A percentile compares a stretch with the other conserved stretches of the same genome.
Evolutionary conservation across 1,140 invertebrate genomes (phyloP).

Genomic region (Potamilus streckersoni): DNA sequence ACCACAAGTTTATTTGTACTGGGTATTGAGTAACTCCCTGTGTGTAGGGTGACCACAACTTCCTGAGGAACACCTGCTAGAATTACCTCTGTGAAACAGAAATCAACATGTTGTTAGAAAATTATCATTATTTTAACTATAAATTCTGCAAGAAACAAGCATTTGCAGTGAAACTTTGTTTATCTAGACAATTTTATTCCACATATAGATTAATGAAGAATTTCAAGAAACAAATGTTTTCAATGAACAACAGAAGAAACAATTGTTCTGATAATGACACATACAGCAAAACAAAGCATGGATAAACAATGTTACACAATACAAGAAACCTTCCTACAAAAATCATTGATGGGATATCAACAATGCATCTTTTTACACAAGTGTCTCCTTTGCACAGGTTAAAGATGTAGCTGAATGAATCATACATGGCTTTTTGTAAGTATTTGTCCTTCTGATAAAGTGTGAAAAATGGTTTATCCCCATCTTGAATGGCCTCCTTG

Average conservation of each 20-base stretch:
- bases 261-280: slow-evolving; percentile 5
- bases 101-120: background rate
- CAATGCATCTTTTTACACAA: too few relatives aligned
- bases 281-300: too few relatives aligned
- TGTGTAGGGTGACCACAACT: slow-evolving; percentile 66
- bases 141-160: background rate
- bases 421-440: too few relatives aligned
- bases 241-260: background rate
- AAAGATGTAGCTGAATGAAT: too few relatives aligned
- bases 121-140: background rate
- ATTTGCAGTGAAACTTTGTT: background rate
- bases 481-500: too few relatives aligned
- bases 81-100: slow-evolving; percentile 48
- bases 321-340: too few relatives aligned
- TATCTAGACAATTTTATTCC: slow-evolving; percentile 1
- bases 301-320: too few relatives aligned
- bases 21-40: slow-evolving; percentile 69
- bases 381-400: too few relatives aligned
- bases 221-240: background rate
- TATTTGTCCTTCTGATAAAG: too few relatives aligned
- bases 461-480: too few relatives aligned
- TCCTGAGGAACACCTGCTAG: slow-evolving; percentile 71
- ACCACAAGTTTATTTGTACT: slow-evolving; percentile 41
- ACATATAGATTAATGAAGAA: slow-evolving; percentile 5
- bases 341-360: too few relatives aligned